Base-by-base conservation (phyloP, 2,888 invertebrate species). In the Rhorus exstirpatorius region DNA sequence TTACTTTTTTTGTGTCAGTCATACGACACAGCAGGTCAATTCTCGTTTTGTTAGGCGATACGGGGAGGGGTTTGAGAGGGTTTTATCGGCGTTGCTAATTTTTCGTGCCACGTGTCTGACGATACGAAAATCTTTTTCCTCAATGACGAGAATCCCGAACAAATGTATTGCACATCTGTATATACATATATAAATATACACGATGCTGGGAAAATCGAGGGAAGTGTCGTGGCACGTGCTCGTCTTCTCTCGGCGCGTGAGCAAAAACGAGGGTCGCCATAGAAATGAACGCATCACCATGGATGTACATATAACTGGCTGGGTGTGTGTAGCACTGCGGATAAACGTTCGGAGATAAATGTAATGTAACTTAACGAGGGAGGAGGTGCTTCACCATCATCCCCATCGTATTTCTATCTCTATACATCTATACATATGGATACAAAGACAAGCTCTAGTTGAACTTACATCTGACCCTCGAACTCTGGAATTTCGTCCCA, bases 311-410 rank as follows among this genome's bases (percentile, higher is more conserved):
- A 44, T 81, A 75, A 79, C 53, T 44, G 58, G 41, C 63, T 67
- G 68, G 51, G 68, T 60, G 58, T 58, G 77, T 61, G 65, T 41
- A 85, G 31, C 49, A 19, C 21, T 35, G 83, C 85, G 88, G 88
- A 89, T 88, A 88, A 88, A 86, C 89, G 89, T 90, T 89, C 87
- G 88, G 90, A 92, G 92, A 93, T 92, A 93, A 93, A 93, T 92
- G 91, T 92, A 91, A 92, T 90, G 92, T 89, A 90, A 91, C 89
- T 91, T 92, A 92, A 92, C 92, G 92, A 92, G 92, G 91, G 90
- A 90, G 92, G 92, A 87, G 89, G 81, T 65, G 38, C 81, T 46
- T 51, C 35, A 53, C 38, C 70, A 55, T 71, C 74, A 74, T 63
- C 70, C 80, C 76, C 61, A 41, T 70, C 38, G 67, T 61, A 63